Conservation (phyloP, 2,797 vertebrate species). For the Hippopotamyrus pictus region DNA sequence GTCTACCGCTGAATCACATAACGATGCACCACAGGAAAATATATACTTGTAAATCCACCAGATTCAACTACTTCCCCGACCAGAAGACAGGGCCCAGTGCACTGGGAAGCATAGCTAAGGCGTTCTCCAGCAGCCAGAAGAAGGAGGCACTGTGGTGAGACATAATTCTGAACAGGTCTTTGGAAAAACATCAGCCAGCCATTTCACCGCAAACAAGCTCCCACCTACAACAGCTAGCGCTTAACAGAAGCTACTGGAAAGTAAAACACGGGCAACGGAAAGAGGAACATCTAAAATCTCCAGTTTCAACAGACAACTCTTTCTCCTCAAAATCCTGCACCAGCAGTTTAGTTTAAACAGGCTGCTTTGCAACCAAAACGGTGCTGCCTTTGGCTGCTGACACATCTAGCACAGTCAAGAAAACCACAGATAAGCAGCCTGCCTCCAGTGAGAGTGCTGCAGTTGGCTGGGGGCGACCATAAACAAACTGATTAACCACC, state of each 20-base stretch:
- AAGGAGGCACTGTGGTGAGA: background rate
- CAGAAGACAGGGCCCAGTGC: background rate
- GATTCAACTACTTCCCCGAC: background rate
- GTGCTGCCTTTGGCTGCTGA: background rate
- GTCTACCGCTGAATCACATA: background rate
- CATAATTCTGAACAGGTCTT: background rate
- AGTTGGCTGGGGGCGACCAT: background rate
- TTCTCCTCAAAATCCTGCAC: background rate
- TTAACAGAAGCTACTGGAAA: background rate
- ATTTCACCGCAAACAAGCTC: background rate
- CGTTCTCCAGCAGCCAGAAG: background rate
- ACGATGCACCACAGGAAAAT: background rate
- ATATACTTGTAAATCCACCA: background rate
- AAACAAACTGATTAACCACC: background rate
- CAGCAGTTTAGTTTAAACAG: background rate
- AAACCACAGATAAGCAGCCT: background rate
- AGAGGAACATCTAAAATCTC: background rate
- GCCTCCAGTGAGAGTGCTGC: background rate
- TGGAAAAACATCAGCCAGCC: background rate
- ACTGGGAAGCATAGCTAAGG: background rate
- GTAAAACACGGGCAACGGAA: background rate
- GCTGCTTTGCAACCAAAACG: background rate
- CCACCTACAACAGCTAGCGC: background rate
- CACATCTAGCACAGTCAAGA: background rate
- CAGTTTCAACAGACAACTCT: slow-evolving; percentile 3